Percentiles rank a stretch among this genome's conserved stretches.
Evolutionary conservation across 2,888 invertebrate species (phyloP).

Genomic region (Tenthredo mesomela): DNA sequence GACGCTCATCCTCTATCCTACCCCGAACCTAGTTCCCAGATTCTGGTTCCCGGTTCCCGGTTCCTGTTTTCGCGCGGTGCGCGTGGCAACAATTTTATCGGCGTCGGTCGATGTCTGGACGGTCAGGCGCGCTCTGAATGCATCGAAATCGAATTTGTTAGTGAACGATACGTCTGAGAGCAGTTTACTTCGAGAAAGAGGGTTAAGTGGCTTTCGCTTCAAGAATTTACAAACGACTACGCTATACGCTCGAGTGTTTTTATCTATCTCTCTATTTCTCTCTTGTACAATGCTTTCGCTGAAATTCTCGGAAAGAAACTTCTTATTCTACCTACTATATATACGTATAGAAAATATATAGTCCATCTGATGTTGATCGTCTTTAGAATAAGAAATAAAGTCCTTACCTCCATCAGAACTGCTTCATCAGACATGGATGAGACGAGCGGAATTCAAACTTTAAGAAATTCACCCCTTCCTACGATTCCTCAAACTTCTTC

Average conservation of each 20-base stretch:
- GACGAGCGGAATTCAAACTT: not conserved
- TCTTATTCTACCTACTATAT: not conserved
- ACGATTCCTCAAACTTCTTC: not conserved
- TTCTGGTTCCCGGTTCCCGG: not conserved
- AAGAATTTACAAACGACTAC: conserved; percentile 47
- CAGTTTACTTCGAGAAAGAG: conserved; percentile 45
- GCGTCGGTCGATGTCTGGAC: conserved; percentile 34
- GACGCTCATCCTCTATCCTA: not conserved
- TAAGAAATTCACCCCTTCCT: not conserved
- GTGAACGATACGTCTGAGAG: conserved; percentile 47
- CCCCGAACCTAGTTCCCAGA: not conserved
- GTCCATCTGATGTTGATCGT: not conserved
- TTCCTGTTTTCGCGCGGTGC: not conserved
- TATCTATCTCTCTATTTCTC: not conserved
- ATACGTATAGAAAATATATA: not conserved
- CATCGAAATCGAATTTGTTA: conserved; percentile 51
- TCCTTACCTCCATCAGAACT: not conserved
- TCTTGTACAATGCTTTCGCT: not conserved
- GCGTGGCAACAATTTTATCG: conserved; percentile 48
- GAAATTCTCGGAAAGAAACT: conserved; percentile 8
- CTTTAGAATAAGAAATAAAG: not conserved
- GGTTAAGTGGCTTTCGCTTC: conserved; percentile 49
- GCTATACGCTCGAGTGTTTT: conserved; percentile 17
- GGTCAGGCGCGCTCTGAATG: conserved; percentile 43
- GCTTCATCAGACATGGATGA: not conserved